Evolutionary conservation across 1,140 invertebrate species (phyloP).

Genomic region (Lepidurus arcticus): DNA sequence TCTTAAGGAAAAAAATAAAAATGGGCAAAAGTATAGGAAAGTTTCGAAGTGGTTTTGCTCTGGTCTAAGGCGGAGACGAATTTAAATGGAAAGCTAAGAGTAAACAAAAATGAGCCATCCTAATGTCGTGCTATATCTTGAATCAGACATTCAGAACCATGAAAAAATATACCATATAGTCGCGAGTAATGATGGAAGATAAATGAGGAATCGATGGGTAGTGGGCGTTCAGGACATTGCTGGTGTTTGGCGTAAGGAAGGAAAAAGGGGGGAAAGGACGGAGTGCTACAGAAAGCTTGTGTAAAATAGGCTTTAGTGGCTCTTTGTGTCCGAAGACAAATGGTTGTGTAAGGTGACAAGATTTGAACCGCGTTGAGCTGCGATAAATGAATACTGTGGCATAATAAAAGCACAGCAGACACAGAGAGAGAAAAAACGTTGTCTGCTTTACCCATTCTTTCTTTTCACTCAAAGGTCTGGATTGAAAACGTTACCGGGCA

Average conservation of each 20-base stretch:
- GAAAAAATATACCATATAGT: neutral
- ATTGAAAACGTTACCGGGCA: constrained; percentile 67
- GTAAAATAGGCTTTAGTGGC: no score
- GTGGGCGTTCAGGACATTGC: neutral
- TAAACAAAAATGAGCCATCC: neutral
- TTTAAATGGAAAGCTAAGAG: neutral
- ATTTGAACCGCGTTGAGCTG: no score
- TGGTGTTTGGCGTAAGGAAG: no score
- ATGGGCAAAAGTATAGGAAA: no score
- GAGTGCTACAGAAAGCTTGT: no score
- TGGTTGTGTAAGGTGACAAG: no score
- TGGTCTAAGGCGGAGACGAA: neutral
- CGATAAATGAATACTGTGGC: neutral
- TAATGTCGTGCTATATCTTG: neutral
- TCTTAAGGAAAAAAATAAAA: neutral
- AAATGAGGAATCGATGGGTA: neutral
- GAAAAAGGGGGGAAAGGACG: no score
- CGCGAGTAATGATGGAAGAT: neutral
- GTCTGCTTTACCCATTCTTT: neutral
- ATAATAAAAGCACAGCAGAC: neutral
- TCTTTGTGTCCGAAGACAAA: no score
- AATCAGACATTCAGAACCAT: neutral
- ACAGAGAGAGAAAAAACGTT: neutral
- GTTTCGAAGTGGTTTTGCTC: no score
- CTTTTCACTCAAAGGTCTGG: constrained; percentile 61